phyloP scores from a whole-genome alignment of 2,797 vertebrate species.

The Arnoldichthys spilopterus region DNA sequence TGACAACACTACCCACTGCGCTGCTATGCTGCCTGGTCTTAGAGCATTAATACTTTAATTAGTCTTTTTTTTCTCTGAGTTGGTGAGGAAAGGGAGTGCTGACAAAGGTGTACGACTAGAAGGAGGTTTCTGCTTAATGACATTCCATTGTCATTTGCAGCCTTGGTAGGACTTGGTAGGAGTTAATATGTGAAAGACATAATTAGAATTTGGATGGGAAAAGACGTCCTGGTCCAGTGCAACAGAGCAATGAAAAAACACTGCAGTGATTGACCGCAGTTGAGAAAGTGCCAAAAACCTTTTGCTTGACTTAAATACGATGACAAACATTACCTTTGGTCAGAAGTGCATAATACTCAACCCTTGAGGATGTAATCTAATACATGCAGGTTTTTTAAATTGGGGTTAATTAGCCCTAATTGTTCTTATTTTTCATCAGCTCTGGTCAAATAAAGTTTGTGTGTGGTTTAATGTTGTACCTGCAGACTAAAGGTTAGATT shows the following conservation, averaged over 20 bases:
- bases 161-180: neutral
- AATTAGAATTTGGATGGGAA: slow-evolving; percentile 13
- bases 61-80: neutral
- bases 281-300: neutral
- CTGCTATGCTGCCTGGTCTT: too few relatives aligned
- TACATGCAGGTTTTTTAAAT: too few relatives aligned
- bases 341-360: too few relatives aligned
- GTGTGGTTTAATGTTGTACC: too few relatives aligned
- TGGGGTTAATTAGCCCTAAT: too few relatives aligned
- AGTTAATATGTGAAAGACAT: slow-evolving; percentile 1
- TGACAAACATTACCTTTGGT: too few relatives aligned
- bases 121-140: slow-evolving; percentile 16
- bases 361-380: too few relatives aligned
- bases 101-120: slow-evolving; percentile 8
- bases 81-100: neutral
- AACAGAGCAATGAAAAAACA: neutral
- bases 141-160: slow-evolving; percentile 31
- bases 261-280: neutral
- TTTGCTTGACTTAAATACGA: neutral
- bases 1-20: too few relatives aligned
- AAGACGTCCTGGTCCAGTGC: neutral
- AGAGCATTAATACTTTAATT: slow-evolving; percentile 49
- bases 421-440: too few relatives aligned
- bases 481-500: too few relatives aligned
- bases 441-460: too few relatives aligned